Conservation (phyloP, 1,140 invertebrate genomes). For the Trinorchestia longiramus region DNA sequence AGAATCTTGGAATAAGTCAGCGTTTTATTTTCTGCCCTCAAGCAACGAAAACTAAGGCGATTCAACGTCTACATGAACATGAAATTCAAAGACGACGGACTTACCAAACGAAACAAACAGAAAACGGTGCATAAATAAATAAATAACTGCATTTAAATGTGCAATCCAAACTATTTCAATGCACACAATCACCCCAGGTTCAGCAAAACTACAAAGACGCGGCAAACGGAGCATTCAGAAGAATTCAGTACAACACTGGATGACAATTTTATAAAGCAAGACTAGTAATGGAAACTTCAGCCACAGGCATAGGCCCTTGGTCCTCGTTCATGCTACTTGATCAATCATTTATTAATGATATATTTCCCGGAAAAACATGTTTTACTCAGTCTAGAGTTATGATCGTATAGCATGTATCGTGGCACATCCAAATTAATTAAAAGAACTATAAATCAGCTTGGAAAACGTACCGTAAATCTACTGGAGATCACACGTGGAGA, state of each 20-base stretch:
- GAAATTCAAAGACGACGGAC: background rate
- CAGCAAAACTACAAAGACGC: background rate
- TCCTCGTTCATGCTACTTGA: background rate
- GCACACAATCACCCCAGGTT: background rate
- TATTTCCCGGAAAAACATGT: background rate
- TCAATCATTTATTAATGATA: background rate
- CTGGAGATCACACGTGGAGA: background rate
- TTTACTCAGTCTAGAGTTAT: background rate
- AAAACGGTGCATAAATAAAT: no score
- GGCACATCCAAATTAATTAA: background rate
- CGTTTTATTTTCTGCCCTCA: background rate
- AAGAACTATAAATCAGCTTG: background rate
- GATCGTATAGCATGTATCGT: background rate
- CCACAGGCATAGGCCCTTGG: background rate
- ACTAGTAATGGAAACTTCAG: background rate
- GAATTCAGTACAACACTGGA: background rate
- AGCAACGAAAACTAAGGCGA: background rate
- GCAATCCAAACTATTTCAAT: background rate
- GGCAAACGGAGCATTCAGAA: background rate
- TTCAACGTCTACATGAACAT: background rate
- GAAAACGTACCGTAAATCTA: background rate
- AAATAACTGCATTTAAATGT: background rate
- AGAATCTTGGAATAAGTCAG: background rate
- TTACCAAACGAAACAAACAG: background rate
- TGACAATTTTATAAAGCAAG: background rate